Base-by-base conservation (phyloP, 1,140 invertebrate species). In the Leguminivora glycinivorella region DNA sequence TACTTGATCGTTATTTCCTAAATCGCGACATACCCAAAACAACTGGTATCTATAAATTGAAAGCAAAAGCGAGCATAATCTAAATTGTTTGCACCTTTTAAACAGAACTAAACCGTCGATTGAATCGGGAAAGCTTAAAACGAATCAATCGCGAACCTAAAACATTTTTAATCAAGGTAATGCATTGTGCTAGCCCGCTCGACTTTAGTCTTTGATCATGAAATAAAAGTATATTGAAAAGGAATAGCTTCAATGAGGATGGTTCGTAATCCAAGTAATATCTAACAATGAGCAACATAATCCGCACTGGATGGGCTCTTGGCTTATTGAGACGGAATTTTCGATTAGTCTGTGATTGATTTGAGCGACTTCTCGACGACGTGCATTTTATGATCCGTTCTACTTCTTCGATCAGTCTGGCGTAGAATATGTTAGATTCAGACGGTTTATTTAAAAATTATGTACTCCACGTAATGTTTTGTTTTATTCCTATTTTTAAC, bases 281-380 rank as follows among this genome's bases (percentile, higher is more conserved):
- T 88, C 82, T 86, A 88, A 85, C 86, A 82, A 87, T 83, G 82
- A 86, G 83, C 83, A 81, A 87, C 78, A 88, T 87, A 87, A 88
- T 87, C 85, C 80, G 74, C 80, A 75, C 75, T 82, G 74, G 77
- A 87, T 83, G 74, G 87, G 76, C 79, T 82, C 79, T 84, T 73
- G 76, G 77, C 81, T 87, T 87, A 88, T 87, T 90, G 83, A 89
- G 80, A 82, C 74, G 89, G 87, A 89, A 91, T 91, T 90, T 90
- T 90, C 87, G 84, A 91, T 91, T 89, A 90, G 82, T 83, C 81
- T 82, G 80, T 90, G 89, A 91, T 91, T 91, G 89, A 91, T 89
- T 89, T 87, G 82, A 87, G 79, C 75, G 81, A 85, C 84, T 87
- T 82, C 83, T 82, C 75, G 66, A 73, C 78, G 82, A 85, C 81